Base-by-base conservation (phyloP, 2,888 invertebrate species). In the Chymomyza fuscimana region DNA sequence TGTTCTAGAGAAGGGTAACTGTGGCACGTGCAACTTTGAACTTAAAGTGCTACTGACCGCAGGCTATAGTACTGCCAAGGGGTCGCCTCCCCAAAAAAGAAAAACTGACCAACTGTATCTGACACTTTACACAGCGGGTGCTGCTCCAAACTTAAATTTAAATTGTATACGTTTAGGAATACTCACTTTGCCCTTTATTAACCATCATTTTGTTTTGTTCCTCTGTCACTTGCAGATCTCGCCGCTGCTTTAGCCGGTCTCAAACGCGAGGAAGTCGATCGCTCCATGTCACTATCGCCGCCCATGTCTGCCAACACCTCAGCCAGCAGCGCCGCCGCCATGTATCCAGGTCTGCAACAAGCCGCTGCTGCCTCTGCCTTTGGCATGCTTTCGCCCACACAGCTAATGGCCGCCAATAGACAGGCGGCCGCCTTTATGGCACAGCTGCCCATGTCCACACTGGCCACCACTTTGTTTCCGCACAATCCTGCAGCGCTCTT, bases 391-490 rank as follows among this genome's bases (percentile, higher is more conserved):
- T 91, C 92, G 67, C 91, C 92, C 69, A 84, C 89, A 67, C 89
- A 91, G 52, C 69, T 92, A 60, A 51, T 91, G 70, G 91, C 91
- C 1, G 91, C 92, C 12, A 91, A 91, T 77, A 88, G 91, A 5
- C 90, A 90, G 70, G 91, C 91, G n/a, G 91, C 92, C 2, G 92
- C 92, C 6, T 88, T 92, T 68, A 91, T 92, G 91, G 91, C 91
- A 3, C 91, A 91, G 68, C 73, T 92, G 68, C 92, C 92, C 15
- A 91, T 92, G 89, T 90, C 91, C 64, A 89, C 90, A 16, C 70
- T 92, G 70, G 92, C 92, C 67, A 91, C 86, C 32, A 88, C 90
- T 1, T 76, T 92, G 5, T 92, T 92, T 66, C 91, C 92, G 6
- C 91, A 91, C 77, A 92, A 92, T 82, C 91, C 91, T 0, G 90